Evolutionary conservation across 2,888 invertebrate genomes (phyloP).

Genomic region (Tenthredo mesomela): DNA sequence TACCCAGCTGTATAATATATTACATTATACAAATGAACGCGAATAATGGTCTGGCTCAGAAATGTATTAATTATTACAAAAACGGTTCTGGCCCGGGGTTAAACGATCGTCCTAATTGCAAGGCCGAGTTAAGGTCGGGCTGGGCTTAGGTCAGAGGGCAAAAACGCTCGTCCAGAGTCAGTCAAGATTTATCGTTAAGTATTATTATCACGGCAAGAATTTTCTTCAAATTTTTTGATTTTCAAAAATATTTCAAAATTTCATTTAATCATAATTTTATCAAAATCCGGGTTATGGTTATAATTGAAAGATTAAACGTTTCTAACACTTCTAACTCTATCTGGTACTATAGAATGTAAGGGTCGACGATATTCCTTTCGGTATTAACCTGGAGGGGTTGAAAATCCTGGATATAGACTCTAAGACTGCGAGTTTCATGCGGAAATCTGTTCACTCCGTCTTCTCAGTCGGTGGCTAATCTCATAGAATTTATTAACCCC

Average conservation of each 20-base stretch:
- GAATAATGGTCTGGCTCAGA: slow-evolving; percentile 17
- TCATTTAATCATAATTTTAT: too few relatives aligned
- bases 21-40: neutral
- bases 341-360: neutral
- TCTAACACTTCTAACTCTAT: too few relatives aligned
- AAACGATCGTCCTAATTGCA: slow-evolving; percentile 46
- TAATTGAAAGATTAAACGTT: neutral
- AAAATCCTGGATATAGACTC: neutral
- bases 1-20: neutral
- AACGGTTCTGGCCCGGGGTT: slow-evolving; percentile 30
- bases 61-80: slow-evolving; percentile 48
- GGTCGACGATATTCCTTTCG: slow-evolving; percentile 2
- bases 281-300: slow-evolving; percentile 1
- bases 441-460: slow-evolving; percentile 34
- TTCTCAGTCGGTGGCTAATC: slow-evolving; percentile 67
- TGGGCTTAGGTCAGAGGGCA: slow-evolving; percentile 39
- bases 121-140: slow-evolving; percentile 33
- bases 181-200: neutral
- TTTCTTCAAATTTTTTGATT: neutral
- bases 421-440: neutral
- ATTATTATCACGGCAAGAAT: neutral
- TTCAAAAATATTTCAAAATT: too few relatives aligned
- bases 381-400: neutral
- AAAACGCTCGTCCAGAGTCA: slow-evolving; percentile 3
- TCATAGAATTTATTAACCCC: slow-evolving; percentile 71